Conservation (phyloP, 2,888 invertebrate genomes). For the Chrysomela aeneicollis region DNA sequence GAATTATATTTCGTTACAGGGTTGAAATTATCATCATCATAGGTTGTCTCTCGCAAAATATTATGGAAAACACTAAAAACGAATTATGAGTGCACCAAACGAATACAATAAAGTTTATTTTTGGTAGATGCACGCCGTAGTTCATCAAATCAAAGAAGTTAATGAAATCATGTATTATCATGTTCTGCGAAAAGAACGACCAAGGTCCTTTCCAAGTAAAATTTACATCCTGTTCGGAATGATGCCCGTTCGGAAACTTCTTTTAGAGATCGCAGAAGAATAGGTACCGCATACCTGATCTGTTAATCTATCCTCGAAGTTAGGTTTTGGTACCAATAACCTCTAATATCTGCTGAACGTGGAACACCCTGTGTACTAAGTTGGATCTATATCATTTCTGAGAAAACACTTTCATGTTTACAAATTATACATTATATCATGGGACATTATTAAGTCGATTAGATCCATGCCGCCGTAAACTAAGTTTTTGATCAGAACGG, state of each 20-base stretch:
- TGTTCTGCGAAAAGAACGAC: not conserved
- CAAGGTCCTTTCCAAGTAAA: not conserved
- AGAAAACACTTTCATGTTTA: too few relatives aligned
- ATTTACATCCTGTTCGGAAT: not conserved
- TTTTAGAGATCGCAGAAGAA: not conserved
- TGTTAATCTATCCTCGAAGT: too few relatives aligned
- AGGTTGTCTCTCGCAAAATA: not conserved
- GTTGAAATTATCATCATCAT: not conserved
- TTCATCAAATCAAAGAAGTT: not conserved
- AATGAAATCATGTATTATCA: not conserved
- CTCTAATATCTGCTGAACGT: too few relatives aligned
- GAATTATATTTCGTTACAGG: too few relatives aligned
- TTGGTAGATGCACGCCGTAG: too few relatives aligned
- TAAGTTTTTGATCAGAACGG: too few relatives aligned
- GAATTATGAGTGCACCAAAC: not conserved
- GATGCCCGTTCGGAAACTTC: not conserved
- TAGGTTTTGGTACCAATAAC: too few relatives aligned
- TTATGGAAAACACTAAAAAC: not conserved
- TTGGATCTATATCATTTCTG: too few relatives aligned
- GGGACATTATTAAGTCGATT: too few relatives aligned
- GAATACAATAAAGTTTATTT: not conserved
- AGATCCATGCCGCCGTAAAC: too few relatives aligned
- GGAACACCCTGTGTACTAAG: too few relatives aligned
- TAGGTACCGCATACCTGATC: not conserved
- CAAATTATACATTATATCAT: too few relatives aligned